Percentiles rank a stretch among this genome's conserved stretches.
phyloP scores from a whole-genome alignment of 2,113 vertebrate species.

The Mobula birostris region DNA sequence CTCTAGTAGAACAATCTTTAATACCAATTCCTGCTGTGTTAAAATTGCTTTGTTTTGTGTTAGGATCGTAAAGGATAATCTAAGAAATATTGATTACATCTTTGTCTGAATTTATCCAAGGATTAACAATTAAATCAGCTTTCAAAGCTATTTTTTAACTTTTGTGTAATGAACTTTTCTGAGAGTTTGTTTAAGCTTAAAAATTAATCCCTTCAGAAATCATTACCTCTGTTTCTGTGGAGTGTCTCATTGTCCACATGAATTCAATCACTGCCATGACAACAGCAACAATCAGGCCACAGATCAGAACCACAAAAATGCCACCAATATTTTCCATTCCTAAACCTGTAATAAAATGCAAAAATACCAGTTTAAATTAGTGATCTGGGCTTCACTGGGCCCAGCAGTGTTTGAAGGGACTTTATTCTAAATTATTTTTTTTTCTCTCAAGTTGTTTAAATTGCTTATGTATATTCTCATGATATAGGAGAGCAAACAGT shows the following conservation, averaged over 20 bases:
- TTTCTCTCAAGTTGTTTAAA: too few relatives aligned
- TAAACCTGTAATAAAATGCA: slow-evolving; percentile 64
- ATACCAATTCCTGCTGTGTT: background rate
- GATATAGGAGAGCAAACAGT: too few relatives aligned
- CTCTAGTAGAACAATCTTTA: background rate
- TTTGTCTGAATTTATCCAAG: background rate
- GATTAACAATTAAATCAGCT: background rate
- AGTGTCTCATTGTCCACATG: slow-evolving; percentile 86
- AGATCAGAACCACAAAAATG: slow-evolving; percentile 97
- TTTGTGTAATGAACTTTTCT: background rate
- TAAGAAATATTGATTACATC: background rate
- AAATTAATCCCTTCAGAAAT: background rate
- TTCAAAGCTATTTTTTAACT: background rate
- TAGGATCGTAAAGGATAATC: background rate
- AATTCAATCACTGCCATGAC: slow-evolving; percentile 98
- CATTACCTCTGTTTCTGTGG: slow-evolving; percentile 87
- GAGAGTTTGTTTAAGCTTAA: background rate
- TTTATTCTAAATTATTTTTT: background rate
- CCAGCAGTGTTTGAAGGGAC: background rate
- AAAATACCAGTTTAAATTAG: slow-evolving; percentile 6
- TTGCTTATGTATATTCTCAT: too few relatives aligned
- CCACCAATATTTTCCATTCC: slow-evolving; percentile 98
- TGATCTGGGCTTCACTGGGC: background rate
- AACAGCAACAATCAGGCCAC: slow-evolving; percentile 91
- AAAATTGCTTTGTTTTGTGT: background rate